Conservation (phyloP, 2,797 vertebrate genomes). For the Channallabes apus region DNA sequence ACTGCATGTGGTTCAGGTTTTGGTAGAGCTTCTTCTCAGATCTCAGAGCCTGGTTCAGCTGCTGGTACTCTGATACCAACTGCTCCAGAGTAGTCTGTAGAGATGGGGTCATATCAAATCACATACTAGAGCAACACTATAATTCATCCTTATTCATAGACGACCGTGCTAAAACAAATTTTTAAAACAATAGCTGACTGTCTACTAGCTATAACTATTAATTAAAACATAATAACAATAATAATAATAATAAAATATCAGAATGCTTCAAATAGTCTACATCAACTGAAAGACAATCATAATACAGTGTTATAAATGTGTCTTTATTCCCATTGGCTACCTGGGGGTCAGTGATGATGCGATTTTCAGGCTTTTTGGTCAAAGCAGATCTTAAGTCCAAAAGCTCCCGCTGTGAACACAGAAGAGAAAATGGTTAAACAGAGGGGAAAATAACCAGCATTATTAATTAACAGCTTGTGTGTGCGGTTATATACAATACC, state of each 20-base stretch:
- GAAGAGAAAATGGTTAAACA: background rate
- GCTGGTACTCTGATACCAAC: constrained; percentile 82
- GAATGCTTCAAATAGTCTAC: background rate
- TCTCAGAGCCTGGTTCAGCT: constrained; percentile 86
- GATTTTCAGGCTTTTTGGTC: constrained; percentile 56
- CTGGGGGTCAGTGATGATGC: constrained; percentile 72
- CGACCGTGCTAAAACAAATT: background rate
- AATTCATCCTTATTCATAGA: background rate
- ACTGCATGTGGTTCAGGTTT: constrained; percentile 80
- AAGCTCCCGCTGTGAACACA: constrained; percentile 78
- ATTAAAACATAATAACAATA: background rate
- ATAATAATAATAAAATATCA: background rate
- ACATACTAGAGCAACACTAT: background rate
- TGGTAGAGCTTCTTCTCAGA: constrained; percentile 88
- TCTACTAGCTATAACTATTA: background rate
- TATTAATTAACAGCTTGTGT: background rate
- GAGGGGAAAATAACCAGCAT: background rate
- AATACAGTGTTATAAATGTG: background rate
- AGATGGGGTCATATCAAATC: background rate
- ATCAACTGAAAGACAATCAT: background rate
- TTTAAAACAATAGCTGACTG: background rate
- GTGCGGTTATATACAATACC: constrained; percentile 13
- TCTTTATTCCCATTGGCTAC: constrained; percentile 64
- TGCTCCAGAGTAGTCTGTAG: constrained; percentile 80
- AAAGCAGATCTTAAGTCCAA: constrained; percentile 77